A percentile compares a stretch with the other conserved stretches of the same genome.
phyloP scores from a whole-genome alignment of 1,140 invertebrate species.

The Archegozetes longisetosus region DNA sequence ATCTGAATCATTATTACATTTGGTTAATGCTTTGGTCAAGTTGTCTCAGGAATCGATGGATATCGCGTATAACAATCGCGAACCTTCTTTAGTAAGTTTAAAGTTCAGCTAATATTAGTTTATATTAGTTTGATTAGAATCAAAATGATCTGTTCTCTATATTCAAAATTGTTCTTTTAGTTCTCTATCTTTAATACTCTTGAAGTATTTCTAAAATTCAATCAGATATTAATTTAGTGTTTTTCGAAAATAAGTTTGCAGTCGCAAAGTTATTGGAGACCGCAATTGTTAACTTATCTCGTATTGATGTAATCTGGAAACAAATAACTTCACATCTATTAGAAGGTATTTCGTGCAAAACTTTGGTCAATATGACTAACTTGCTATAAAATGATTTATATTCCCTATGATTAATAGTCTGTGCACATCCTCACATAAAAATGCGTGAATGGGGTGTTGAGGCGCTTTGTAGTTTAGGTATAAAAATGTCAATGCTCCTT shows the following conservation, averaged over 20 bases:
- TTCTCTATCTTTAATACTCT: not conserved
- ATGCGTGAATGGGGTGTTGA: slow-evolving; percentile 97
- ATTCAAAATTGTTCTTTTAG: not conserved
- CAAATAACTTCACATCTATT: slow-evolving; percentile 89
- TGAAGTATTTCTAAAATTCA: not conserved
- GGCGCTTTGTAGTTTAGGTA: slow-evolving; percentile 84
- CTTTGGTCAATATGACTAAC: not conserved
- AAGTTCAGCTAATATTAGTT: too few species aligned
- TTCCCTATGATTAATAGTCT: slow-evolving; percentile 31
- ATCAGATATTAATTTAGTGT: slow-evolving; percentile 13
- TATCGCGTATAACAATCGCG: slow-evolving; percentile 75
- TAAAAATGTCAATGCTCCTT: slow-evolving; percentile 43
- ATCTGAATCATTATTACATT: slow-evolving; percentile 83
- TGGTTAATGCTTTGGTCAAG: slow-evolving; percentile 92
- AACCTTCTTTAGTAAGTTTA: slow-evolving; percentile 33
- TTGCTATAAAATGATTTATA: not conserved
- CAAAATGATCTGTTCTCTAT: slow-evolving; percentile 1
- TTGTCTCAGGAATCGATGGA: slow-evolving; percentile 94
- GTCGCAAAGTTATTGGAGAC: slow-evolving; percentile 94
- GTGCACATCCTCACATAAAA: slow-evolving; percentile 80
- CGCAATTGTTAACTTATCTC: slow-evolving; percentile 76
- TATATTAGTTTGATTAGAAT: too few species aligned
- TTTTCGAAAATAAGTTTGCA: slow-evolving; percentile 45
- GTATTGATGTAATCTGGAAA: slow-evolving; percentile 87
- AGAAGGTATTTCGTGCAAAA: slow-evolving; percentile 43